Conservation (phyloP, 2,113 vertebrate species). For the Prochilodus magdalenae region DNA sequence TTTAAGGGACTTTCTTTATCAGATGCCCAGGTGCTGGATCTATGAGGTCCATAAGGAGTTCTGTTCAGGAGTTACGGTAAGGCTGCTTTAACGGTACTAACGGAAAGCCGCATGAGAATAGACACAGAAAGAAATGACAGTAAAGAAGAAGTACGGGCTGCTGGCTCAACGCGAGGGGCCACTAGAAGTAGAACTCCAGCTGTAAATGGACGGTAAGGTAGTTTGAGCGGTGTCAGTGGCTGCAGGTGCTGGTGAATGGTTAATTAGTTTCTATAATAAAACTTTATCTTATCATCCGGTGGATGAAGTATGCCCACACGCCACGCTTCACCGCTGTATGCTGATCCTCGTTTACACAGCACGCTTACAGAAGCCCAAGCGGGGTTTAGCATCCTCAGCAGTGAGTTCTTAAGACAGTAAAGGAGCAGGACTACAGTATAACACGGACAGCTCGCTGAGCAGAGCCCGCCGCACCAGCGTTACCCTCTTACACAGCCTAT, state of each 20-base stretch:
- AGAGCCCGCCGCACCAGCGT: not conserved
- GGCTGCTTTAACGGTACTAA: not conserved
- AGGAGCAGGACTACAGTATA: not conserved
- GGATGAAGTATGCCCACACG: not conserved
- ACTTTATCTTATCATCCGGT: not conserved
- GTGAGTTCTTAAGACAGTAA: not conserved
- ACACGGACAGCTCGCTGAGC: not conserved
- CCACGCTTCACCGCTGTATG: not conserved
- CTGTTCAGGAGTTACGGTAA: conserved; percentile 38
- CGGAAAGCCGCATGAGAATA: not conserved
- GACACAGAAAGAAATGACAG: not conserved
- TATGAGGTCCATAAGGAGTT: conserved; percentile 28
- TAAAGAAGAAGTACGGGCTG: conserved; percentile 5
- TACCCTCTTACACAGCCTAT: not conserved
- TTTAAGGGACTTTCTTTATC: conserved; percentile 53
- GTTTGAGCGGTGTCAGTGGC: not conserved
- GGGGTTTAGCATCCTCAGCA: not conserved
- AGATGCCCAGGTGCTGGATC: conserved; percentile 60
- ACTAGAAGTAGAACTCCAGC: not conserved
- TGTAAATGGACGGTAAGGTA: not conserved
- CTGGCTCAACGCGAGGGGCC: not conserved
- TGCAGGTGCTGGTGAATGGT: not conserved
- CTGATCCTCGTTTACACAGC: not conserved
- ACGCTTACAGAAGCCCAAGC: not conserved
- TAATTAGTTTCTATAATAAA: not conserved